Percentiles rank a stretch among this genome's conserved stretches.
Evolutionary conservation across 1,140 invertebrate species (phyloP).

Genomic region (Megalopta genalis): DNA sequence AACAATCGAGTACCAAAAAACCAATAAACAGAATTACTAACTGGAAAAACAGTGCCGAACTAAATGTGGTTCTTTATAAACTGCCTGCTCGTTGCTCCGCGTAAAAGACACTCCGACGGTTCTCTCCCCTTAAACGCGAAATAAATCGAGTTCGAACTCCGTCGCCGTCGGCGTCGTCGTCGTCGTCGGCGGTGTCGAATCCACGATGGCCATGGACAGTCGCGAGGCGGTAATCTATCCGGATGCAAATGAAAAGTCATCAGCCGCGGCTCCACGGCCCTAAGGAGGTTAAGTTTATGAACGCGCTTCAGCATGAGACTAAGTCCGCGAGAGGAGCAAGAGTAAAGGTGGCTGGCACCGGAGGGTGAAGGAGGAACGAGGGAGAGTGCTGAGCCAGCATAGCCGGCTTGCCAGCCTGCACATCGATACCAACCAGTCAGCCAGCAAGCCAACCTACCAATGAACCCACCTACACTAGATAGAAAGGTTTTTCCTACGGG

Average conservation of each 20-base stretch:
- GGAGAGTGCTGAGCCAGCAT: slow-evolving; percentile 80
- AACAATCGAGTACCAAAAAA: too few species aligned
- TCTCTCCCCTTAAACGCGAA: not conserved
- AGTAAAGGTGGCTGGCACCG: slow-evolving; percentile 63
- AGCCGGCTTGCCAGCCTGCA: slow-evolving; percentile 77
- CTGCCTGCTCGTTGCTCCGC: too few species aligned
- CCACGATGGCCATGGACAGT: not conserved
- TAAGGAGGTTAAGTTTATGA: slow-evolving; percentile 68
- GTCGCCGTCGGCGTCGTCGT: too few species aligned
- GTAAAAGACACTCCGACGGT: too few species aligned
- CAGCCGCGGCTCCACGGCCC: slow-evolving; percentile 13
- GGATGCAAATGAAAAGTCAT: slow-evolving; percentile 52
- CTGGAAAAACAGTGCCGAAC: too few species aligned
- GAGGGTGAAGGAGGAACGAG: slow-evolving; percentile 70
- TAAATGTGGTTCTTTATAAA: too few species aligned
- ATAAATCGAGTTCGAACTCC: not conserved
- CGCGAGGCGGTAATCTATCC: slow-evolving; percentile 19
- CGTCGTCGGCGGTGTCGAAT: too few species aligned
- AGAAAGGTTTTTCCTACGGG: slow-evolving; percentile 49
- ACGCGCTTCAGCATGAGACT: slow-evolving; percentile 60
- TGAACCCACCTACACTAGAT: slow-evolving; percentile 63
- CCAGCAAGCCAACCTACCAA: slow-evolving; percentile 75
- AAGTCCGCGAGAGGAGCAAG: slow-evolving; percentile 55
- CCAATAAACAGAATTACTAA: too few species aligned
- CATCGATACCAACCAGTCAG: slow-evolving; percentile 80